Evolutionary conservation across 1,140 invertebrate species (phyloP), one percentile per base, ranked within the genome.

Genomic region (Ditylenchus dipsaci): DNA sequence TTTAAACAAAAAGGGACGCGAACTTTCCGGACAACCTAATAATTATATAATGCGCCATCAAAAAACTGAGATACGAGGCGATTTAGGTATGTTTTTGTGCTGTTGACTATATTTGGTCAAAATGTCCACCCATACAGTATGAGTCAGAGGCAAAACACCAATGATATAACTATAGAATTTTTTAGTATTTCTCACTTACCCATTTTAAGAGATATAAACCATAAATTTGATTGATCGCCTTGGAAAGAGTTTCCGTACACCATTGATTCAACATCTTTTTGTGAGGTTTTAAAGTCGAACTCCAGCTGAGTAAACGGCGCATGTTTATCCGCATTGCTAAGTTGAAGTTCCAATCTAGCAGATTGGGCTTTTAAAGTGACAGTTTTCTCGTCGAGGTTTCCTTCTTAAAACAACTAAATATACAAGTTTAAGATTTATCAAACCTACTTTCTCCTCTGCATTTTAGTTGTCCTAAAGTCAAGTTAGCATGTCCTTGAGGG

Each of bases 251-350:
- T 47, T 15, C 66, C 66, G 29, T 27, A 38, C 1, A 68, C 21
- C 17, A 68, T 13, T 29, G 47, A 38, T 8, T 68, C 66, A 53
- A 68, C 47, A 23, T 67, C 63, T 27, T 45, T 45, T 33, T 68
- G 66, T 19, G 30, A 38, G 23, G 66, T 68, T n/a, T 58, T 57
- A 71, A 68, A 68, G 47, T 68, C 65, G 62, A 68, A 68, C 65
- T 68, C 66, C 33, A 68, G 23, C 38, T 65, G 38, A 53, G n/a
- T 53, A 1, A 53, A 26, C 15, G 49, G 49, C 15, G 3, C 23
- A 3, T 3, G 3, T 17, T 7, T 26, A 21, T 53, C 11, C 11
- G 3, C 11, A 11, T 38, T 38, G 33, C 11, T 15, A 3, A 53
- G 3, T 3, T 17, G 23, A 3, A 53, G 49, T 8, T 53, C 23